Evolutionary conservation across 1,140 invertebrate species (phyloP), one percentile per base, ranked within the genome.

Genomic region (Eulimnadia texana): DNA sequence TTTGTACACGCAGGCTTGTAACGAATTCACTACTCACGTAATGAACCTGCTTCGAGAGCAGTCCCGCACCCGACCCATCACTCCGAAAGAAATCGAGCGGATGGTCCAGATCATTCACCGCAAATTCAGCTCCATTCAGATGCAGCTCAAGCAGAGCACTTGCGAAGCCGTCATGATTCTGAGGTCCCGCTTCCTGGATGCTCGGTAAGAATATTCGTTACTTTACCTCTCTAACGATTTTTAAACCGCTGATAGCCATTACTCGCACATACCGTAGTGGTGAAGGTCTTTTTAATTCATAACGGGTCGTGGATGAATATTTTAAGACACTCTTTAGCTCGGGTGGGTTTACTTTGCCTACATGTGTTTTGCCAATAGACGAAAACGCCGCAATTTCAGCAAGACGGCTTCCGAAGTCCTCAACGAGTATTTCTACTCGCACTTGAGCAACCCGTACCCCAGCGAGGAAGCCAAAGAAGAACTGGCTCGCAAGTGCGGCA

Each of bases 131-230:
- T 95, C 93, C 64, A 99, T 99, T 70, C 96, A 99, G 77, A 96
- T 99, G 86, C 97, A 99, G 76, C 77, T 99, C 66, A 99, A 99
- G 76, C 97, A 99, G 77, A 96, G 91, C 64, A 99, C 96, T 16
- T 99, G 97, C 73, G 97, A 99, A 74, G 97, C 97, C n/a, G 96
- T 99, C 57, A 99, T 99, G 96, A 99, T 99, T 64, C 79, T 99
- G 25, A 81, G 95, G 70, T 88, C 85, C 61, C 76, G 85, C 76
- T 98, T 98, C 79, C 81, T 98, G 61, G 95, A 98, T 74, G 94
- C 95, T 20, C 85, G 85, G 85, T 86, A 70, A 64, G 67, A 53
- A 19, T 2, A 3, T 25, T 58, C 33, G 20, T 58, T 53, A 27
- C 29, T 25, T 61, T 52, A 20, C 3, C 54, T 49, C 52, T 25